These are phyloP conservation scores for Brachystomella parvula DNA, from an alignment of 1,140 invertebrate species.

Conservation along the genomic window DNA sequence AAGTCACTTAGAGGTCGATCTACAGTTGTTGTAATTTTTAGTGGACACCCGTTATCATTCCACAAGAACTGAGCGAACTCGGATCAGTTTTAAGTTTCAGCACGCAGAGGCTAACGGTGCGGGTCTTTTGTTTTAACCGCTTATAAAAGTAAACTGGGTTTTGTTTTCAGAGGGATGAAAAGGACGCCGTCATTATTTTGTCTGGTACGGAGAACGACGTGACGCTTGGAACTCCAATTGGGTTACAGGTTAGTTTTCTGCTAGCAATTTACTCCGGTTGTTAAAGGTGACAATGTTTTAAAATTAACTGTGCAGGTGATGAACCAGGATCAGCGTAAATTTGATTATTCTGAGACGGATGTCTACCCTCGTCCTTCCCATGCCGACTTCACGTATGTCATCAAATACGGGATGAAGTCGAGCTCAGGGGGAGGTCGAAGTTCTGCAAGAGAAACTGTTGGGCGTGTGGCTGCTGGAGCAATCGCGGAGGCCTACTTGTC, in stretches of 20 bases:
- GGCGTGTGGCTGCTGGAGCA: slow-evolving; percentile 1
- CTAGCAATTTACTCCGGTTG: not conserved
- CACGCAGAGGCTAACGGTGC: no score
- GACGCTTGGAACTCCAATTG: not conserved
- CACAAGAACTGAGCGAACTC: no score
- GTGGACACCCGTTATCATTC: no score
- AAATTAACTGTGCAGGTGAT: not conserved
- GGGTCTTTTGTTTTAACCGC: no score
- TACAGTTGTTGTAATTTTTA: no score
- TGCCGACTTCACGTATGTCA: not conserved
- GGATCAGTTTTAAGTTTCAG: no score
- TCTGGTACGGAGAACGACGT: not conserved
- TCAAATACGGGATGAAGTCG: slow-evolving; percentile 9
- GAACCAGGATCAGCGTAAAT: not conserved
- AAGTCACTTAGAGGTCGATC: no score
- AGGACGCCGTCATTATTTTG: not conserved
- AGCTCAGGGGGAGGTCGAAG: not conserved
- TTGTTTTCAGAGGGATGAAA: slow-evolving; percentile 4
- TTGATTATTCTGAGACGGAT: not conserved
- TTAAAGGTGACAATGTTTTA: not conserved
- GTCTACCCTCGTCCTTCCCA: not conserved
- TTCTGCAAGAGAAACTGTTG: slow-evolving; percentile 9
- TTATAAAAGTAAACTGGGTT: no score
- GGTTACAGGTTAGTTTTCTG: not conserved
- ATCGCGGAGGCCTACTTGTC: not conserved